These are phyloP conservation scores for Lycaena phlaeas DNA, from an alignment of 2,888 invertebrate species.

Conservation along the genomic window DNA sequence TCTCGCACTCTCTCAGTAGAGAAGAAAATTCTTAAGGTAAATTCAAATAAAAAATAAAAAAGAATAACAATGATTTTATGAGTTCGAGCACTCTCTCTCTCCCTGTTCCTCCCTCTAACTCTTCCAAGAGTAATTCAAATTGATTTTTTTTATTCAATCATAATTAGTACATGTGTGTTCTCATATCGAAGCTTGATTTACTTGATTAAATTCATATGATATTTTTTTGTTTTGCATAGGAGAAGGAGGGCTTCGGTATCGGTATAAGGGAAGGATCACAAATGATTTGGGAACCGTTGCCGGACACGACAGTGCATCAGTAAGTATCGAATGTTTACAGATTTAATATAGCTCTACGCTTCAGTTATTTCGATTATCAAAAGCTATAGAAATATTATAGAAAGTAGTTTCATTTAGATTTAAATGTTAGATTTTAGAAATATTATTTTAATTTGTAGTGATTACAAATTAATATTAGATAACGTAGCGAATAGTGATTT, in stretches of 20 bases:
- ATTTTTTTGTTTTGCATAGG: conserved; percentile 74
- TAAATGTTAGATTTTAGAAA: neutral
- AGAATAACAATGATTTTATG: too few species aligned
- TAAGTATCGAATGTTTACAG: conserved; percentile 29
- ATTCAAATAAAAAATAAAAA: too few species aligned
- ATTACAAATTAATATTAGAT: conserved; percentile 2
- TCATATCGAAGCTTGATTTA: too few species aligned
- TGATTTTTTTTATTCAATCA: too few species aligned
- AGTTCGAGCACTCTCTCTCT: too few species aligned
- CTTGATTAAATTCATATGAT: too few species aligned
- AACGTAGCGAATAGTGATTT: conserved; percentile 52
- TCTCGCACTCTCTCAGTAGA: conserved; percentile 90
- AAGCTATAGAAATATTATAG: neutral
- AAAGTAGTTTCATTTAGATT: neutral
- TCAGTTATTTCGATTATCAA: neutral
- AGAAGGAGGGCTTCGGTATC: conserved; percentile 79
- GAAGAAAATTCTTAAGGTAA: conserved; percentile 90
- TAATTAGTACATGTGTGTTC: too few species aligned
- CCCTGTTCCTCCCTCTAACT: too few species aligned
- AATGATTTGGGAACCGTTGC: conserved; percentile 74
- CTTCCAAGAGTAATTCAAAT: too few species aligned
- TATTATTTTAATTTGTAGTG: neutral
- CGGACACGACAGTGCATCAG: conserved; percentile 45
- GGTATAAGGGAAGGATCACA: conserved; percentile 77
- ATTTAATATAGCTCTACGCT: neutral